These are phyloP conservation scores for Abscondita cerata DNA, from an alignment of 2,888 invertebrate species.

Conservation along the genomic window DNA sequence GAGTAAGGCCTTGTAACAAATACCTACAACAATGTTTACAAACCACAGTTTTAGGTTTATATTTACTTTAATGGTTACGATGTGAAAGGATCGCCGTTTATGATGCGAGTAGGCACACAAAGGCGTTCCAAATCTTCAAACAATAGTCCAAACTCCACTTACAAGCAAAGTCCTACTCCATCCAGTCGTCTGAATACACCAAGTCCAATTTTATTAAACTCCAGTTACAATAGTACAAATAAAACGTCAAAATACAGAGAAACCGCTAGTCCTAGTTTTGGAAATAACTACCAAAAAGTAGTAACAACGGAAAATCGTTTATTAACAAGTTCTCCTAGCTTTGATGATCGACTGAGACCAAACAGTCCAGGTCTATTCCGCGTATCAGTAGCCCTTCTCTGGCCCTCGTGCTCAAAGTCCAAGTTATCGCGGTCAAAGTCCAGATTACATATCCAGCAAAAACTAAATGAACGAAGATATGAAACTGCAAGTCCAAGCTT, in stretches of 20 bases:
- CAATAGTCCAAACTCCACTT: conserved; percentile 56
- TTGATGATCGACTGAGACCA: conserved; percentile 44
- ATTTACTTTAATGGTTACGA: conserved; percentile 92
- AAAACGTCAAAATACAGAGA: conserved; percentile 39
- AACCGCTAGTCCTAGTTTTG: conserved; percentile 30
- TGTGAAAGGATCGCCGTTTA: conserved; percentile 86
- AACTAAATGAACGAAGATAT: conserved; percentile 51
- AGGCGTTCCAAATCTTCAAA: conserved; percentile 66
- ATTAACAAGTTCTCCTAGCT: conserved; percentile 50
- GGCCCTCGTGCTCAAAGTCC: conserved; percentile 51
- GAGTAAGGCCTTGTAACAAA: conserved; percentile 63
- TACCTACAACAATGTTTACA: neutral
- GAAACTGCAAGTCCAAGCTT: conserved; percentile 51
- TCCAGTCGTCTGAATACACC: conserved; percentile 50
- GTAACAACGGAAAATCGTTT: conserved; percentile 50
- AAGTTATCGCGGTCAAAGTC: conserved; percentile 53
- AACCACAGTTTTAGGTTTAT: conserved; percentile 68
- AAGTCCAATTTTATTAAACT: conserved; percentile 45
- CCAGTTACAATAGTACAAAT: conserved; percentile 35
- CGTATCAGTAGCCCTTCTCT: conserved; percentile 50
- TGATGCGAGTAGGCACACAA: conserved; percentile 82
- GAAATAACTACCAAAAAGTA: conserved; percentile 53
- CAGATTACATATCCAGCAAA: conserved; percentile 54
- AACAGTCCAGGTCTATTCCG: conserved; percentile 49
- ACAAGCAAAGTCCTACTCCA: conserved; percentile 54